Base-by-base conservation (phyloP, 2,888 invertebrate species). In the Ectropis crepuscularia region DNA sequence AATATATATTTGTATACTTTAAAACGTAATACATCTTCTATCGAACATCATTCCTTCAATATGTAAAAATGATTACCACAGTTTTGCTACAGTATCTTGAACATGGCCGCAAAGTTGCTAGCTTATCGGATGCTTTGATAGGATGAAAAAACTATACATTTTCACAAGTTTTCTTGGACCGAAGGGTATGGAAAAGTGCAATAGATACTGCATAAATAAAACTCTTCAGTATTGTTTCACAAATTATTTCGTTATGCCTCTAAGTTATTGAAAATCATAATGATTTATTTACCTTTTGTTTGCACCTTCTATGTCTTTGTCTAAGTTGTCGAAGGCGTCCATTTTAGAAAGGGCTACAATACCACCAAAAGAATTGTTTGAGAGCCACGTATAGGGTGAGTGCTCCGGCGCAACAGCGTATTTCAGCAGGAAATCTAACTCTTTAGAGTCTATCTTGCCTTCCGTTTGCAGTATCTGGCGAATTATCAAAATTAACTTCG, bases 181-280 rank as follows among this genome's bases (percentile, higher is more conserved):
- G 16, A 28, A 1, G 16, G 16, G 16, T 28, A 28, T 28, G 16
- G 16, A 28, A 28, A 28, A 28, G 16, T 28, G 16, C 16, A 28
- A 4, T 28, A 28, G 4, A 4, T 28, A 28, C 16, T 28, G 16
- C 16, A 28, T 28, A 28, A 28, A 28, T 28, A 4, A n/a, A 28
- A 28, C 16, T 28, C 16, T 28, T 28, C 16, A 4, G 16, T 0
- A 99, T 98, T 66, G 96, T 96, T 82, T 99, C 98, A 16, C 97
- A 96, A 76, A 99, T 98, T 0, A 97, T 96, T 78, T 98, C 97
- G 81, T 97, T 98, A 78, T 96, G 96, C 99, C 99, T 99, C 61
- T 98, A 94, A 43, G 48, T 6, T 9, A 51, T 51, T 7, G n/a
- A 57, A 43, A 11, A 16, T 7, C 9, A 16, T 28, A n/a, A 39